Base-by-base conservation (phyloP, 1,140 invertebrate species). In the Drosophila kurseongensis region DNA sequence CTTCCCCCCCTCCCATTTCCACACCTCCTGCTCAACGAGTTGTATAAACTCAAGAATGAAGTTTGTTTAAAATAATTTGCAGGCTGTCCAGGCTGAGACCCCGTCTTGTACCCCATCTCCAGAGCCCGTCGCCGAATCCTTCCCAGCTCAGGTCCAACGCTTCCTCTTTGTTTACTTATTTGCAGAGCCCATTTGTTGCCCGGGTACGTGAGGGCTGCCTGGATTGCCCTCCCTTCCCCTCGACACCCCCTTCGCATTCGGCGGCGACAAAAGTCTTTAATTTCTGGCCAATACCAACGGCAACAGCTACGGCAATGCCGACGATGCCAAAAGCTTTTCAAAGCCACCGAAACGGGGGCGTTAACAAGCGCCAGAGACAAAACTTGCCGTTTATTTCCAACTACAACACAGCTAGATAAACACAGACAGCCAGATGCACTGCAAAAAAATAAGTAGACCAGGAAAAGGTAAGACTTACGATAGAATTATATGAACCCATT, bases 41-140 rank as follows among this genome's bases (percentile, higher is more conserved):
- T 80, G 74, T 88, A 83, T 78, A 86, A 88, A 88, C 83, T 88
- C 48, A 83, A 88, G 82, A 86, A 82, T 86, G 83, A 86, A 86
- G 83, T 86, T 86, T 86, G 79, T 69, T 83, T 86, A 88, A 86
- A 88, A 86, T 86, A 86, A 86, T 86, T 86, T 86, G 83, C 83
- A 86, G 72, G 71, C 83, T 83, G 83, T 79, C 84, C 75, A 88
- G 66, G 78, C 81, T 75, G 61, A 81, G 45, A 23, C 32, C 38
- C 40, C 35, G 44, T 35, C 29, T 51, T 35, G 29, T 35, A 16
- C 23, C 32, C 12, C 58, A 44, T 13, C 9, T 16, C 58, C 67
- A 23, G 8, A 47, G n/a, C 23, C 23, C 47, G 23, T 5, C 36
- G 44, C 38, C 41, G 50, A 68, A 67, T 47, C 59, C 40, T 48